phyloP scores from a whole-genome alignment of 1,140 invertebrate species.

The Neodiprion virginianus region DNA sequence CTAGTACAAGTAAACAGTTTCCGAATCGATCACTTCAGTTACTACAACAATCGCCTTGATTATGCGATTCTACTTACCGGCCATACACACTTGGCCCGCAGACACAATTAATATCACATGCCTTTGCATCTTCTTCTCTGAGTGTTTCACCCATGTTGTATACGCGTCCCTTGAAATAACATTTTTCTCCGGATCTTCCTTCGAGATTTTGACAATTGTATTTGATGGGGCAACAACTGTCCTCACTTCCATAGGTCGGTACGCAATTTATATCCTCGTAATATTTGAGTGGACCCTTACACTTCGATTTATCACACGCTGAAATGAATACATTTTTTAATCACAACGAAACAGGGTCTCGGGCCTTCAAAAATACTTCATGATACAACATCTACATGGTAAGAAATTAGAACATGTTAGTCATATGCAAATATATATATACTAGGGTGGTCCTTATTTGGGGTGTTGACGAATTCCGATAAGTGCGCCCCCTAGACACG shows the following conservation, averaged over 20 bases:
- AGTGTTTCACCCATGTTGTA: conserved; percentile 33
- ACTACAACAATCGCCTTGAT: neutral
- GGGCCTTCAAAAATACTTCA: too few species aligned
- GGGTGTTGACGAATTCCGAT: too few species aligned
- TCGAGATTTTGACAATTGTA: conserved; percentile 34
- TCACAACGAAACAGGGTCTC: too few species aligned
- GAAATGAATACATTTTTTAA: neutral
- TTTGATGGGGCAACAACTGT: conserved; percentile 34
- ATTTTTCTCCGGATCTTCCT: conserved; percentile 26
- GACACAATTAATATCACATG: conserved; percentile 32
- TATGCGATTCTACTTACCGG: conserved; percentile 1
- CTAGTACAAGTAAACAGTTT: too few species aligned
- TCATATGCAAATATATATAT: too few species aligned
- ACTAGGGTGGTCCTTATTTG: too few species aligned
- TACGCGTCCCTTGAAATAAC: conserved; percentile 33
- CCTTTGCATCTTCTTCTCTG: conserved; percentile 29
- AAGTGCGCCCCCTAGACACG: too few species aligned
- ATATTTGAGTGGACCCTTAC: conserved; percentile 30
- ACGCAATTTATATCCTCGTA: conserved; percentile 31
- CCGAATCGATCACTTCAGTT: neutral
- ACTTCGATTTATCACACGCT: conserved; percentile 34
- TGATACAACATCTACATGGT: too few species aligned
- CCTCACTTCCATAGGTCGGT: conserved; percentile 30
- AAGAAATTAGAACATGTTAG: too few species aligned
- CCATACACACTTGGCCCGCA: conserved; percentile 9